Base-by-base conservation (phyloP, 2,113 vertebrate genomes). In the Heterotis niloticus region DNA sequence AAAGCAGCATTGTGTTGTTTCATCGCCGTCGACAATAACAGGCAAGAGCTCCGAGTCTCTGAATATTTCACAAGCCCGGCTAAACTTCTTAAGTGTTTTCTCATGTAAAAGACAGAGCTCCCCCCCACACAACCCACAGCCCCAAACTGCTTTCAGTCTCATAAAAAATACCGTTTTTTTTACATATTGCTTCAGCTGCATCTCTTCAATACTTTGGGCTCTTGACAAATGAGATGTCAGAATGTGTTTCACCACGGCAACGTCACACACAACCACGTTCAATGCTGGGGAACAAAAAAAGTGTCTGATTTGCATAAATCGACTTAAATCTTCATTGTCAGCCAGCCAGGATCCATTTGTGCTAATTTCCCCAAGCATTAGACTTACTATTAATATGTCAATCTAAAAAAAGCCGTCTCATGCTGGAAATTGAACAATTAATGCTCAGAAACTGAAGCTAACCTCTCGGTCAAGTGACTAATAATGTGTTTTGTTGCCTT, bases 401-500 rank as follows among this genome's bases (percentile, higher is more conserved):
- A 70, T 86, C 84, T 82, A 76, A 18, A 56, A n/a, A 80, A 52
- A 69, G 76, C 65, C 71, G 66, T 66, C 29, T 84, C 66, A 68
- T 10, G 66, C 79, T 84, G 78, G 79, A n/a, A 87, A 88, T 85
- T 86, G 14, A 87, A 89, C 83, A 81, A 88, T 87, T 89, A 86
- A 87, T 88, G 89, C 89, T 86, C 85, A 87, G 81, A 82, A 29
- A 28, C 83, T 85, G 83, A 78, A 80, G 62, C 83, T 85, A 84
- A 87, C 86, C 88, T 83, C 76, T 82, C 76, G 84, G 87, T 84
- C 82, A 86, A 81, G 87, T 69, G 75, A 64, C 82, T 86, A 87
- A 88, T 84, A 87, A 87, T 66, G 90, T 88, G n/a, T 85, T 88
- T 82, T 84, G 85, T 84, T 81, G 81, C 80, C 81, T 67, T 13